Conservation (phyloP, 2,113 vertebrate genomes). For the Lepisosteus osseus region DNA sequence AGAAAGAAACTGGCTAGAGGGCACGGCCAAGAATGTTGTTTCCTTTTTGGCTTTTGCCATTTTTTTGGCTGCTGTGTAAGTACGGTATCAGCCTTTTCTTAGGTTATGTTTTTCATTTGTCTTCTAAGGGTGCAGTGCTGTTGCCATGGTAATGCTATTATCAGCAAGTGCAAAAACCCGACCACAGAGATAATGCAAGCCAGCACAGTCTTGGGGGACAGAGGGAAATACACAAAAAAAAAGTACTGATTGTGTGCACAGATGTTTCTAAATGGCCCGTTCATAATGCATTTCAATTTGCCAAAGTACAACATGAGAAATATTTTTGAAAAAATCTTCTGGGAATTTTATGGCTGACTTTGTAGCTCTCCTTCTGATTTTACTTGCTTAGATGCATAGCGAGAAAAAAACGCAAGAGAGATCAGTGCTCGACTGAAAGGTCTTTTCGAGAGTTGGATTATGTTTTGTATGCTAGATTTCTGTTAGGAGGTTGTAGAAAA, state of each 20-base stretch:
- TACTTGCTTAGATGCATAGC: too few species aligned
- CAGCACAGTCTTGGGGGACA: constrained; percentile 21
- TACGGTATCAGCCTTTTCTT: constrained; percentile 46
- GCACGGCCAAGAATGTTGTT: background rate
- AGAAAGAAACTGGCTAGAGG: background rate
- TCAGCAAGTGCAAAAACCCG: constrained; percentile 33
- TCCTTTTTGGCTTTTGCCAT: constrained; percentile 35
- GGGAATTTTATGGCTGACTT: too few species aligned
- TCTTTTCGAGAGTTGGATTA: too few species aligned
- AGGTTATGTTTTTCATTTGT: constrained; percentile 43
- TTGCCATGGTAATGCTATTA: constrained; percentile 68
- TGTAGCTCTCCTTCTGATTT: too few species aligned
- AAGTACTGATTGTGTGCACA: constrained; percentile 46
- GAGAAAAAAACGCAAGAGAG: too few species aligned
- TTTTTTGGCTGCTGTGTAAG: constrained; percentile 53
- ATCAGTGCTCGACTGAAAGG: too few species aligned
- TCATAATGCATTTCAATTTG: constrained; percentile 26
- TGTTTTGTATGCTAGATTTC: too few species aligned
- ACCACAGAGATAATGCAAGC: constrained; percentile 36
- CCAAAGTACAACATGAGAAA: constrained; percentile 22
- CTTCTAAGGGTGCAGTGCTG: constrained; percentile 52
- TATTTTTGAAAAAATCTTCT: background rate
- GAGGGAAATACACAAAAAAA: constrained; percentile 39
- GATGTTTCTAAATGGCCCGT: constrained; percentile 55
- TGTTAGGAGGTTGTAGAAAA: too few species aligned